phyloP scores from a whole-genome alignment of 2,888 invertebrate genomes.

The Cephus nigrinus region DNA sequence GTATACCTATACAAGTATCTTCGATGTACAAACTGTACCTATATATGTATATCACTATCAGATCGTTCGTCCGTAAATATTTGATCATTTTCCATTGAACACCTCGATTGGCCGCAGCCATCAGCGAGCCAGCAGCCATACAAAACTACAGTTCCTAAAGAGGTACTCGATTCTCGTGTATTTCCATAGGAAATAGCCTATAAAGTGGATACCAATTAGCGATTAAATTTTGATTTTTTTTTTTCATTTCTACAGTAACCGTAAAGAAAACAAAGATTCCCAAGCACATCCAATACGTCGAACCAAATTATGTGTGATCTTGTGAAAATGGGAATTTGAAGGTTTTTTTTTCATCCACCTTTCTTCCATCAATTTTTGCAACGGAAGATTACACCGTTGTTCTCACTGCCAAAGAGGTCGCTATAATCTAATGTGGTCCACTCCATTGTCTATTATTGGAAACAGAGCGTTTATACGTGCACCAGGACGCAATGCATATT shows the following conservation, averaged over 20 bases:
- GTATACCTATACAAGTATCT: background rate
- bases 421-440: conserved; percentile 53
- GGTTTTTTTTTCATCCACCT: background rate
- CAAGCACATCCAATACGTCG: background rate
- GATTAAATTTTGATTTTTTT: too few relatives aligned
- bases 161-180: background rate
- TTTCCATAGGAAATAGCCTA: background rate
- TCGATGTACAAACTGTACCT: background rate
- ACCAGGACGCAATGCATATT: conserved; percentile 63
- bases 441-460: conserved; percentile 51
- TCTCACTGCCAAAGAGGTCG: conserved; percentile 44
- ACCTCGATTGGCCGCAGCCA: conserved; percentile 1
- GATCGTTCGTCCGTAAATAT: conserved; percentile 4
- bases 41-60: background rate
- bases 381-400: conserved; percentile 49
- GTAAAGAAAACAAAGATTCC: background rate
- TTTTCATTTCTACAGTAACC: background rate
- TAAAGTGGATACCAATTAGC: background rate
- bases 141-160: background rate
- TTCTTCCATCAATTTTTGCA: conserved; percentile 49
- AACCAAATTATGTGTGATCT: background rate
- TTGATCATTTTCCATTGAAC: background rate
- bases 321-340: background rate
- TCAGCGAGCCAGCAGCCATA: background rate
- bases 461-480: conserved; percentile 32